A percentile compares a stretch with the other conserved stretches of the same genome.
Evolutionary conservation across 2,888 invertebrate genomes (phyloP).

Genomic region (Synergus itoensis): DNA sequence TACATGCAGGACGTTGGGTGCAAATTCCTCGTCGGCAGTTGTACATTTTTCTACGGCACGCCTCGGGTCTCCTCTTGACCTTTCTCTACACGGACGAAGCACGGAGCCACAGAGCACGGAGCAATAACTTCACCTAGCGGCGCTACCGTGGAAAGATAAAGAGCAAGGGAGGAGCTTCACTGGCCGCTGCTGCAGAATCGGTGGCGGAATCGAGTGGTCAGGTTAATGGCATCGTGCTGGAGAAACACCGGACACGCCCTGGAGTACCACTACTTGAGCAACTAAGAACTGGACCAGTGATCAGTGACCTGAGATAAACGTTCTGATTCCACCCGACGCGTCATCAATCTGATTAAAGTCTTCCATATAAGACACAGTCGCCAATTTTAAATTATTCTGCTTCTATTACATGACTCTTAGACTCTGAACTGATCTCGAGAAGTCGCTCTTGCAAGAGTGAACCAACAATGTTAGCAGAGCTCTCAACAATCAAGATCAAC

Average conservation of each 20-base stretch:
- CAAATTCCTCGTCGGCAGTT: conserved; percentile 38
- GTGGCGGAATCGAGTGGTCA: conserved; percentile 52
- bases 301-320: conserved; percentile 22
- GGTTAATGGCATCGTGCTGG: conserved; percentile 44
- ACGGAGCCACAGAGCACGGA: conserved; percentile 13
- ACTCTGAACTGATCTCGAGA: no score
- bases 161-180: conserved; percentile 48
- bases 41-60: conserved; percentile 38
- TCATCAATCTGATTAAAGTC: conserved; percentile 27
- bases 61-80: conserved; percentile 38
- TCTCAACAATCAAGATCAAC: no score
- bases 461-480: no score
- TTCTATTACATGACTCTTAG: background rate
- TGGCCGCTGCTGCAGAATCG: conserved; percentile 51
- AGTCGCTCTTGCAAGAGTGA: no score
- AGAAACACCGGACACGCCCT: conserved; percentile 39
- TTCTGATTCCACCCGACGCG: conserved; percentile 19
- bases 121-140: conserved; percentile 42
- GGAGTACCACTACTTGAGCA: conserved; percentile 36
- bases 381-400: background rate
- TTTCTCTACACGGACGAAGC: conserved; percentile 35
- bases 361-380: background rate
- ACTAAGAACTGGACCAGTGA: conserved; percentile 29
- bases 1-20: conserved; percentile 31
- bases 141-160: conserved; percentile 58